Evolutionary conservation across 2,888 invertebrate species (phyloP), one percentile per base, ranked within the genome.

Genomic region (Clanis bilineata): DNA sequence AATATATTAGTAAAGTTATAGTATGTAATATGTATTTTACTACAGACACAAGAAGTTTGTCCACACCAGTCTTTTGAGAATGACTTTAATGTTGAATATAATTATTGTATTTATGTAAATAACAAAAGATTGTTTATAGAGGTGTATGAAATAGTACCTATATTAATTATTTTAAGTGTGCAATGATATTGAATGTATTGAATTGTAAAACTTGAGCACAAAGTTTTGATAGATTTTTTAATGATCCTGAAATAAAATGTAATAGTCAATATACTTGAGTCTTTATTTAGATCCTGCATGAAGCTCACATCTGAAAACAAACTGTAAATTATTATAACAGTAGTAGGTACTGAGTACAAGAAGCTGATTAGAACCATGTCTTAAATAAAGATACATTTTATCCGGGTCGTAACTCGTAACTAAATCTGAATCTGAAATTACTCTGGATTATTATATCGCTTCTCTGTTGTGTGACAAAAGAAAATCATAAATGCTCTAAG

Each of bases 141-240:
- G 18, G 41, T 63, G 59, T 60, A 55, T 25, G 41, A 44, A 60
- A 57, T 61, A 47, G 60, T 58, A 57, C 59, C 61, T 63, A 57
- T 59, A 60, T 57, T 62, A 36, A 36, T 36, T 36, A n/a, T 58
- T 57, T 60, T 47, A 61, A 63, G 62, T 70, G 68, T 64, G 72
- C 70, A 73, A 69, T 69, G 63, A 65, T 66, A 69, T 70, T n/a
- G n/a, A n/a, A n/a, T n/a, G n/a, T n/a, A n/a, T 71, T 68, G 62
- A 38, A 64, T 71, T 70, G 67, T 66, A 65, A 66, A 62, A 60
- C 66, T 72, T 72, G 64, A 82, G 88, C 87, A 86, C 86, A 87
- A 84, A 81, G 68, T 77, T 78, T 72, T 74, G 72, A 77, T 70
- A 73, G 69, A 76, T 83, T 83, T 82, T 80, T 70, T 84, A 83